Base-by-base conservation (phyloP, 2,888 invertebrate genomes). In the Notocelia uddmanniana region DNA sequence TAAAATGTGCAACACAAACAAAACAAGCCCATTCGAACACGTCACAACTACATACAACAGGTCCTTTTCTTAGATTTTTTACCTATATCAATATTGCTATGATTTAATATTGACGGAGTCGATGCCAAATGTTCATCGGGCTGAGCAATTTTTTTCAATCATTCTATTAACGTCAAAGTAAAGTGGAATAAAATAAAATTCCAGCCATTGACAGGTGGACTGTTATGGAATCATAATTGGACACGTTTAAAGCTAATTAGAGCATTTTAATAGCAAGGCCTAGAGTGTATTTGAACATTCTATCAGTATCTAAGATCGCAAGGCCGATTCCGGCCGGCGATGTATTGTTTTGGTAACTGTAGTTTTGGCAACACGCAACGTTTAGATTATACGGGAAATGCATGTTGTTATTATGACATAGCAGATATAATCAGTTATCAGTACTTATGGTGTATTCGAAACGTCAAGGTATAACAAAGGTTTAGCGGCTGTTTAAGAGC, bases 141-240 rank as follows among this genome's bases (percentile, higher is more conserved):
- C n/a, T n/a, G n/a, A n/a, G n/a, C n/a, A n/a, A n/a, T n/a, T n/a
- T n/a, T 31, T n/a, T 26, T 55, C 26, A 26, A 55, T 55, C 11
- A 21, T n/a, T 34, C 37, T 23, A 54, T 54, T 64, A 64, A 34
- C 52, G 37, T 54, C 52, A 54, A 37, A 63, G 19, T 31, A 10
- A 26, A 26, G 18, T 21, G 21, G 15, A 9, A 41, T 52, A 64
- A 37, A 37, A 64, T 54, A 54, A 37, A 64, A 64, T 52, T n/a
- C 21, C 23, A 45, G n/a, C 50, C 15, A 54, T 64, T 64, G 64
- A 64, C 64, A 64, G 21, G 9, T 10, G 34, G 10, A 57, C 55
- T 45, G 15, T 57, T 67, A 54, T 45, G 1, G 31, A 57, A 67
- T 67, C 45, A 68, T 72, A 72, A 72, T 72, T 72, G 71, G 23